phyloP scores from a whole-genome alignment of 2,113 vertebrate genomes.

The Corythaeola cristata region DNA sequence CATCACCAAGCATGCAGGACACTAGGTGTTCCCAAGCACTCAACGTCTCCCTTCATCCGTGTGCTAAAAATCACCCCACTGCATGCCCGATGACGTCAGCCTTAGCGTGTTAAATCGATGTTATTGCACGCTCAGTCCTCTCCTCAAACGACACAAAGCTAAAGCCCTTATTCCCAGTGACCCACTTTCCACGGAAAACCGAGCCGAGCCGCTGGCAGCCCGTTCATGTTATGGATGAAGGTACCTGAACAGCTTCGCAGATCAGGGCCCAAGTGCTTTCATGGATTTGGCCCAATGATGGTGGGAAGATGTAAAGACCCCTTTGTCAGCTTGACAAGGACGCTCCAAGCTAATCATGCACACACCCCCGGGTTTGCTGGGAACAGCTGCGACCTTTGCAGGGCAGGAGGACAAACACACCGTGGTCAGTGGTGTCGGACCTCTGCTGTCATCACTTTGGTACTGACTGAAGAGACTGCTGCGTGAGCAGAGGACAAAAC shows the following conservation, averaged over 20 bases:
- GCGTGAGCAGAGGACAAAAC: not conserved
- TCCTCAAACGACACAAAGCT: not conserved
- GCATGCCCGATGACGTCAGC: fast-evolving
- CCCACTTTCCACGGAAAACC: not conserved
- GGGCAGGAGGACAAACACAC: not conserved
- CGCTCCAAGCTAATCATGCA: not conserved
- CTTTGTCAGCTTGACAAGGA: no score
- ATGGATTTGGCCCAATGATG: not conserved
- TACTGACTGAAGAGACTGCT: not conserved
- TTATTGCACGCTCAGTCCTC: not conserved
- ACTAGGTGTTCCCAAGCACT: not conserved
- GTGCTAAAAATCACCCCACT: fast-evolving
- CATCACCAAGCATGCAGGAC: not conserved
- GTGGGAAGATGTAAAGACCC: fast-evolving
- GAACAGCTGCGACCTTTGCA: not conserved
- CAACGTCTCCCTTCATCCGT: not conserved
- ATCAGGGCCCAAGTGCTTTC: not conserved
- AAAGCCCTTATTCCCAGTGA: slow-evolving; percentile 16
- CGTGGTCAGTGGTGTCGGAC: fast-evolving
- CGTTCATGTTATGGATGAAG: not conserved
- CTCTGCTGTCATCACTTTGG: not conserved
- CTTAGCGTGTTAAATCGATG: not conserved
- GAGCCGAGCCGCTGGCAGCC: not conserved
- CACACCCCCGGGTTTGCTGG: not conserved
- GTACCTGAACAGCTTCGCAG: not conserved